These are phyloP conservation scores for Eupithecia exiguata DNA, from an alignment of 2,888 invertebrate genomes.

Conservation along the genomic window DNA sequence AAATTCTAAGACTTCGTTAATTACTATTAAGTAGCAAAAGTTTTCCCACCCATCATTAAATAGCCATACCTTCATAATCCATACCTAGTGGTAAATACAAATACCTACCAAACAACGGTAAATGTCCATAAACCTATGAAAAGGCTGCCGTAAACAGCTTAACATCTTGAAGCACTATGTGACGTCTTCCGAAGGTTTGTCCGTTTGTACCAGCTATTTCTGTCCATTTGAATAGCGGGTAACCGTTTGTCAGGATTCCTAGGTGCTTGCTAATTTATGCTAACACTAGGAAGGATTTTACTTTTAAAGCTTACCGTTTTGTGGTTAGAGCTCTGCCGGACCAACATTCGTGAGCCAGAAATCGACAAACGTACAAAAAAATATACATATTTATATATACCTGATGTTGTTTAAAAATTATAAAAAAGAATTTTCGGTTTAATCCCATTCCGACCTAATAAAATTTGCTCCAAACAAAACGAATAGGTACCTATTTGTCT, in stretches of 20 bases:
- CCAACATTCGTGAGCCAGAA: too few species aligned
- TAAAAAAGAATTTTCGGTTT: too few species aligned
- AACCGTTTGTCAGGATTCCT: slow-evolving; percentile 34
- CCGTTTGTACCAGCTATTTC: slow-evolving; percentile 20
- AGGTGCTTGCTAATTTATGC: slow-evolving; percentile 25
- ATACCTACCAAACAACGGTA: slow-evolving; percentile 2
- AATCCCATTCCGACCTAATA: too few species aligned
- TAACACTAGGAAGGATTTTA: slow-evolving; percentile 14
- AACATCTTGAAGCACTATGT: slow-evolving; percentile 33
- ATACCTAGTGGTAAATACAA: not conserved
- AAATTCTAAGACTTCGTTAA: not conserved
- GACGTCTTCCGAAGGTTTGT: slow-evolving; percentile 30
- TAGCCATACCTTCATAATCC: not conserved
- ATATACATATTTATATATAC: too few species aligned
- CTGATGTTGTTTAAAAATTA: too few species aligned
- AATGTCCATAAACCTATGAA: slow-evolving; percentile 27
- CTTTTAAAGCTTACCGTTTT: slow-evolving; percentile 6
- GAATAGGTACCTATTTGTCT: not conserved
- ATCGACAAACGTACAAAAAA: too few species aligned
- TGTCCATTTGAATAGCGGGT: slow-evolving; percentile 33
- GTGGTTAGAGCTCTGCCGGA: not conserved
- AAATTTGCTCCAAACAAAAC: not conserved
- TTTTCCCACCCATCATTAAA: not conserved
- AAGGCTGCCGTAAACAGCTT: slow-evolving; percentile 19
- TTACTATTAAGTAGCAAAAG: not conserved